Evolutionary conservation across 2,888 invertebrate genomes (phyloP).

Genomic region (Hermaeophaga mercurialis): DNA sequence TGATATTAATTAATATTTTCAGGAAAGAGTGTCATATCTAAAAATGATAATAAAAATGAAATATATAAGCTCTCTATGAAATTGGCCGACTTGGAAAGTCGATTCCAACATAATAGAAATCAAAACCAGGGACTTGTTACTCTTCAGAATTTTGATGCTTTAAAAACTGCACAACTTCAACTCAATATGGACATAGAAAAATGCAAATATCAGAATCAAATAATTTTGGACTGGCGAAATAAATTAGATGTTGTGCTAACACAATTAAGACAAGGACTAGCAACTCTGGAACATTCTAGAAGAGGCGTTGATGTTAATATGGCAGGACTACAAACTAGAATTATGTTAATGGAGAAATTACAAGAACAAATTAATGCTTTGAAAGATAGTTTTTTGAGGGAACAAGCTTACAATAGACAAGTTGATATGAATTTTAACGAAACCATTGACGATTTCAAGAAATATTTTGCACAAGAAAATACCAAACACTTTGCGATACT

Average conservation of each 20-base stretch:
- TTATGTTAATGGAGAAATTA: slow-evolving; percentile 44
- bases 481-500: slow-evolving; percentile 52
- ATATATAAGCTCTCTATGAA: slow-evolving; percentile 38
- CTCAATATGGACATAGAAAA: slow-evolving; percentile 44
- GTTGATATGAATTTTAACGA: slow-evolving; percentile 42
- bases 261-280: slow-evolving; percentile 55
- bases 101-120: slow-evolving; percentile 11
- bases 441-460: slow-evolving; percentile 50
- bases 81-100: slow-evolving; percentile 37
- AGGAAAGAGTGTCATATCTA: slow-evolving; percentile 29
- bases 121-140: slow-evolving; percentile 7
- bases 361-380: slow-evolving; percentile 44
- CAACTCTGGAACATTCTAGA: slow-evolving; percentile 35
- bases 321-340: slow-evolving; percentile 41
- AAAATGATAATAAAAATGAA: slow-evolving; percentile 33
- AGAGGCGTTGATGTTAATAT: slow-evolving; percentile 40
- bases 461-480: slow-evolving; percentile 54
- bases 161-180: slow-evolving; percentile 37
- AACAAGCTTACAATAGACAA: slow-evolving; percentile 44
- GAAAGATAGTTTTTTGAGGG: slow-evolving; percentile 47
- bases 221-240: slow-evolving; percentile 62
- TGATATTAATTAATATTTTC: slow-evolving; percentile 9
- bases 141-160: slow-evolving; percentile 17
- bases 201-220: slow-evolving; percentile 53
- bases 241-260: slow-evolving; percentile 59